A percentile compares a stretch with the other conserved stretches of the same genome.
These are phyloP conservation scores for Cotesia congregata DNA, from an alignment of 2,888 invertebrate species.

Conservation along the genomic window DNA sequence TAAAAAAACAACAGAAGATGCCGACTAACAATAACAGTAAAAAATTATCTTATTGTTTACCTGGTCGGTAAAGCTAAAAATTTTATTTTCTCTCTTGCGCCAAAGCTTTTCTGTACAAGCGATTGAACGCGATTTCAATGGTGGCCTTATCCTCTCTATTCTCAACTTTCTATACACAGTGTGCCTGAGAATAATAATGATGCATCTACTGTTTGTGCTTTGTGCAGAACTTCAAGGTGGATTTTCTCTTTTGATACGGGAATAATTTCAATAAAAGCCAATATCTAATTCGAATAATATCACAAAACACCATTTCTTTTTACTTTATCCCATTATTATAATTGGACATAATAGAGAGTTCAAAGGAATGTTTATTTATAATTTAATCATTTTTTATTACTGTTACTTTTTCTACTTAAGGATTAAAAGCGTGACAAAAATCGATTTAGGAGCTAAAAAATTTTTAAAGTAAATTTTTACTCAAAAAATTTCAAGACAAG, in stretches of 20 bases:
- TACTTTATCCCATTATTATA: background rate
- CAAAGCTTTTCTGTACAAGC: slow-evolving; percentile 53
- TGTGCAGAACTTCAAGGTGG: slow-evolving; percentile 16
- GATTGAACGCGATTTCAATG: slow-evolving; percentile 60
- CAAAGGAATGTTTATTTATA: background rate
- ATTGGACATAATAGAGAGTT: background rate
- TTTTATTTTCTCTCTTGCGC: slow-evolving; percentile 39
- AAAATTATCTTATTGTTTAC: slow-evolving; percentile 50
- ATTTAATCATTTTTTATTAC: too few relatives aligned
- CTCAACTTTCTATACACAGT: background rate
- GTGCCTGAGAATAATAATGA: slow-evolving; percentile 55
- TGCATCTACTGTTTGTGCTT: slow-evolving; percentile 52
- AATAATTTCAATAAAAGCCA: slow-evolving; percentile 13
- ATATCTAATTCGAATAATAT: background rate
- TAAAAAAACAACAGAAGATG: slow-evolving; percentile 17
- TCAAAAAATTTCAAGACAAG: too few relatives aligned
- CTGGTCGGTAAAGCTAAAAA: slow-evolving; percentile 57
- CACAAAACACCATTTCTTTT: slow-evolving; percentile 3
- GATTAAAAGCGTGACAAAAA: too few relatives aligned
- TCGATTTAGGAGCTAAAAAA: too few relatives aligned
- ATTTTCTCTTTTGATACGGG: slow-evolving; percentile 22
- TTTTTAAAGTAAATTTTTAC: too few relatives aligned
- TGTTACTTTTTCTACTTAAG: too few relatives aligned
- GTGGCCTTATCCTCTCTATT: slow-evolving; percentile 34
- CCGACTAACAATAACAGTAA: slow-evolving; percentile 54